A percentile compares a stretch with the other conserved stretches of the same genome.
These are phyloP conservation scores for Masnerella sp. DNA, from an alignment of 2,888 invertebrate species.

Conservation along the genomic window DNA sequence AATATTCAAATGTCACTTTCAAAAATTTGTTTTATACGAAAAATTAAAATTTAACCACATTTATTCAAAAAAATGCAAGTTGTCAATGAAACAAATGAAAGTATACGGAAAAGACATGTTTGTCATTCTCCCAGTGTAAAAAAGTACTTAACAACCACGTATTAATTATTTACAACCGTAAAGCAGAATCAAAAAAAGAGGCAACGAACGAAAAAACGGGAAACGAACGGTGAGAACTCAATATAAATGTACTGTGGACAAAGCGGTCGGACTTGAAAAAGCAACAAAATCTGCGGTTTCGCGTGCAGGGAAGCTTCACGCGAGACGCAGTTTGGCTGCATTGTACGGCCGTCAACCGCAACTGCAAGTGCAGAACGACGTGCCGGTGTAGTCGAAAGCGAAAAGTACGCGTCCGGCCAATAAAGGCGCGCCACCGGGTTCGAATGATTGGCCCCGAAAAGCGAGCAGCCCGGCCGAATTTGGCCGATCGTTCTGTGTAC, in stretches of 20 bases:
- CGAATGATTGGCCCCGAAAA: conserved; percentile 65
- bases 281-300: conserved; percentile 40
- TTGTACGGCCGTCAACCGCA: conserved; percentile 70
- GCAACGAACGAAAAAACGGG: conserved; percentile 17
- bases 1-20: too few relatives aligned
- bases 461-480: conserved; percentile 64
- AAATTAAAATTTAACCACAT: too few relatives aligned
- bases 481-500: conserved; percentile 52
- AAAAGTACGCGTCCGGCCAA: conserved; percentile 46
- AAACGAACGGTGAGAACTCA: conserved; percentile 24
- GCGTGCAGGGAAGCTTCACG: conserved; percentile 41
- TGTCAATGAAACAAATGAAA: conserved; percentile 7
- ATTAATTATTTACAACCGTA: conserved; percentile 27
- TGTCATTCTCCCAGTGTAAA: conserved; percentile 3
- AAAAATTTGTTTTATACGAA: too few relatives aligned
- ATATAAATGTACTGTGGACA: conserved; percentile 41
- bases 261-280: conserved; percentile 46
- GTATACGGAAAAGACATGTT: not conserved
- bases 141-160: conserved; percentile 13
- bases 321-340: conserved; percentile 65
- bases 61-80: too few relatives aligned
- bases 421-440: conserved; percentile 48
- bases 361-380: conserved; percentile 67
- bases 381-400: conserved; percentile 42
- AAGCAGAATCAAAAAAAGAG: not conserved